Evolutionary conservation across 2,888 invertebrate genomes (phyloP).

Genomic region (Ochlodes sylvanus): DNA sequence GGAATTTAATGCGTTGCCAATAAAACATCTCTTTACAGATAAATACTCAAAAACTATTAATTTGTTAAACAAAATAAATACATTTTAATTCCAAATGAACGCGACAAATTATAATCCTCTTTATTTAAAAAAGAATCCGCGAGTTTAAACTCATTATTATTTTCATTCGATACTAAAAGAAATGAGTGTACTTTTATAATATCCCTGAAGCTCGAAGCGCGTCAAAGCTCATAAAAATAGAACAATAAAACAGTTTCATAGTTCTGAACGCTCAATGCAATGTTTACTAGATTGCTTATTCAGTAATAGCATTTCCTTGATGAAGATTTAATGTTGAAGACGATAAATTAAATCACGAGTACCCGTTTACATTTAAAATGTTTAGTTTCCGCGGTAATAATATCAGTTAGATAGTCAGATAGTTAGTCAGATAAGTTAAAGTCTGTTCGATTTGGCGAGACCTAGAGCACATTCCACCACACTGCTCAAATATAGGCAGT

Average conservation of each 20-base stretch:
- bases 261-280: constrained; percentile 12
- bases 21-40: too few species aligned
- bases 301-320: constrained; percentile 6
- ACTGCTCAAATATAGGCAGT: too few species aligned
- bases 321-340: background rate
- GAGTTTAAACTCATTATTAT: background rate
- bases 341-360: too few species aligned
- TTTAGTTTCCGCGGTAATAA: too few species aligned
- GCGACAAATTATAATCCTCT: background rate
- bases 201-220: constrained; percentile 9
- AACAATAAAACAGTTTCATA: constrained; percentile 10
- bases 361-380: too few species aligned
- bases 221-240: constrained; percentile 10
- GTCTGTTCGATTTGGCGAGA: too few species aligned
- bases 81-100: background rate
- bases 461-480: too few species aligned
- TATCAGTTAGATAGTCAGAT: too few species aligned
- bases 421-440: too few species aligned
- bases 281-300: constrained; percentile 13
- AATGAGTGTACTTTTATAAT: constrained; percentile 1
- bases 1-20: too few species aligned
- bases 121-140: background rate
- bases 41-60: too few species aligned
- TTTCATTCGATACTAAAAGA: background rate
- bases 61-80: too few species aligned